Evolutionary conservation across 2,113 vertebrate species (phyloP).

Genomic region (Macroglossus sobrinus): DNA sequence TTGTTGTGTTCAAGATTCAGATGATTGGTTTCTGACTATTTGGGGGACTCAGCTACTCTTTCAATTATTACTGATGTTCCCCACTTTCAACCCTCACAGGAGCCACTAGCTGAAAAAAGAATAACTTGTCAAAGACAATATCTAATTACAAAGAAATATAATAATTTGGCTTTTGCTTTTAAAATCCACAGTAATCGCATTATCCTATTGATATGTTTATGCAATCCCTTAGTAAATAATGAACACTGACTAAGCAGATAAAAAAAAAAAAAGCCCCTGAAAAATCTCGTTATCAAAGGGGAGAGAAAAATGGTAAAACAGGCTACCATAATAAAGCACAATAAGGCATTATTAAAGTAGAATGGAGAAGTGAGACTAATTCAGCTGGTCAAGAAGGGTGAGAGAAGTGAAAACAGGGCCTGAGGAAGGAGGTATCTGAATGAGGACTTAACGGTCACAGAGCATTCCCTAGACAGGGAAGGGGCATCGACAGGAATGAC

Average conservation of each 20-base stretch:
- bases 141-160: background rate
- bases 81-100: background rate
- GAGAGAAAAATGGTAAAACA: background rate
- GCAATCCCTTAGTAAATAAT: background rate
- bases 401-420: background rate
- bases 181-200: background rate
- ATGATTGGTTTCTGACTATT: background rate
- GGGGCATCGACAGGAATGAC: background rate
- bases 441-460: background rate
- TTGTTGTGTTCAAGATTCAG: background rate
- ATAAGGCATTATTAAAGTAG: background rate
- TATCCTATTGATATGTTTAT: background rate
- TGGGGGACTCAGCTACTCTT: background rate
- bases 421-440: background rate
- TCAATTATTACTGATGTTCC: background rate
- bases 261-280: background rate
- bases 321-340: background rate
- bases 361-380: background rate
- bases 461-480: background rate
- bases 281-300: background rate
- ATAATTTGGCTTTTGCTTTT: slow-evolving; percentile 19
- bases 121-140: background rate
- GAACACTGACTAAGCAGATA: background rate
- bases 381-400: background rate
- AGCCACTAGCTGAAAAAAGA: background rate